phyloP scores from a whole-genome alignment of 2,888 invertebrate genomes.

The Acrobasis suavella region DNA sequence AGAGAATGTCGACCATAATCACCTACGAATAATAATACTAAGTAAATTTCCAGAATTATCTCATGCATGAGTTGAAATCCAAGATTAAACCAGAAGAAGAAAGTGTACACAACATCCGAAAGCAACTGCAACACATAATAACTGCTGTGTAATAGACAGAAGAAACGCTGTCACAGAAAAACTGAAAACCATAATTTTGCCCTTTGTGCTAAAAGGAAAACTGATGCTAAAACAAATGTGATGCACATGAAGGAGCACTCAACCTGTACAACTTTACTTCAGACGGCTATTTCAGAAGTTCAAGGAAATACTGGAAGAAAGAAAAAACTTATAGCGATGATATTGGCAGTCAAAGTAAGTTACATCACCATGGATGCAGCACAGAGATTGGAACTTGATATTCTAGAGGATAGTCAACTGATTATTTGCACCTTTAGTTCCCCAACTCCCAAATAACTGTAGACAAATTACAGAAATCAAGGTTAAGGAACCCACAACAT shows the following conservation, averaged over 20 bases:
- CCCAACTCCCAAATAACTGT: slow-evolving; percentile 1
- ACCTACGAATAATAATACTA: slow-evolving; percentile 26
- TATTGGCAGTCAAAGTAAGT: slow-evolving; percentile 10
- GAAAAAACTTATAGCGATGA: no score
- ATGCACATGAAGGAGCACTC: no score
- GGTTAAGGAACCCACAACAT: background rate
- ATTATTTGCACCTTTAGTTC: slow-evolving; percentile 12
- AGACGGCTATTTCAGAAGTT: no score
- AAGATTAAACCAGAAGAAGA: slow-evolving; percentile 2
- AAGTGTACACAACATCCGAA: slow-evolving; percentile 5
- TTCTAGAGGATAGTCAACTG: background rate
- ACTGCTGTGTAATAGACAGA: background rate
- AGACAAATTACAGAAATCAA: slow-evolving; percentile 9
- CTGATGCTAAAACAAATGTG: no score
- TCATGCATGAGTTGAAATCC: slow-evolving; percentile 15
- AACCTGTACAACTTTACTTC: no score
- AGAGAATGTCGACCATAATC: slow-evolving; percentile 35
- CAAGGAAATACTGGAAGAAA: no score
- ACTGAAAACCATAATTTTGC: no score
- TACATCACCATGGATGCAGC: background rate
- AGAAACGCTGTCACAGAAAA: no score
- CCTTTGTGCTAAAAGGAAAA: no score
- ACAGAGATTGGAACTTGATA: background rate
- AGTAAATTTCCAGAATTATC: slow-evolving; percentile 24
- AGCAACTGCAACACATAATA: slow-evolving; percentile 13